Conservation (phyloP, 92 coral and sea anemone genomes). For the Actinostola sp. region DNA sequence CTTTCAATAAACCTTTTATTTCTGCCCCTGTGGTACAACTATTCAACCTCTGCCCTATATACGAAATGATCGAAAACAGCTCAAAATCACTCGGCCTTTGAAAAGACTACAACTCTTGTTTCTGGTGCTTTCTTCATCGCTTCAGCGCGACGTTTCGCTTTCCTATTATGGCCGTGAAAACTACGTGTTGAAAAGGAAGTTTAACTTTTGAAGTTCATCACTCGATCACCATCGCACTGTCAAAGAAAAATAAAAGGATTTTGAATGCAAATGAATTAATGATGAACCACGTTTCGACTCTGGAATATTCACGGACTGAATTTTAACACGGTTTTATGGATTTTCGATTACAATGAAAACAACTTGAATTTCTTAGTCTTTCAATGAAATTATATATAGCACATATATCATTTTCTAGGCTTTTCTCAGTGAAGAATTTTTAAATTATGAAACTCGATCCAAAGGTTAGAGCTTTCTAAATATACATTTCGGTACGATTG, state of each 20-base stretch:
- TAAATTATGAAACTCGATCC: slow-evolving; percentile 27
- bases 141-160: slow-evolving; percentile 50
- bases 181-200: slow-evolving; percentile 27
- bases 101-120: background rate
- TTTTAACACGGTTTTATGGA: slow-evolving; percentile 30
- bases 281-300: slow-evolving; percentile 63
- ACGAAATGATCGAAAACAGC: slow-evolving; percentile 28
- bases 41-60: slow-evolving; percentile 30
- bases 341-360: background rate
- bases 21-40: slow-evolving; percentile 28
- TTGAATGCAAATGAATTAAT: slow-evolving; percentile 64
- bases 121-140: background rate
- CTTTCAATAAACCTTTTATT: slow-evolving; percentile 17
- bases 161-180: slow-evolving; percentile 12
- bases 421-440: slow-evolving; percentile 24
- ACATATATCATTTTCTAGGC: slow-evolving; percentile 1
- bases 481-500: slow-evolving; percentile 22
- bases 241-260: slow-evolving; percentile 64
- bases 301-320: slow-evolving; percentile 25
- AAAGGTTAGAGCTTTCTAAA: slow-evolving; percentile 6
- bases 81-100: slow-evolving; percentile 16
- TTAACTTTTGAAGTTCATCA: slow-evolving; percentile 57
- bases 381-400: slow-evolving; percentile 26
- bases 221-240: slow-evolving; percentile 40
- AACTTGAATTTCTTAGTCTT: slow-evolving; percentile 1